Percentiles rank a stretch among this genome's conserved stretches.
These are phyloP conservation scores for Telmatochromis brichardi DNA, from an alignment of 2,113 vertebrate species.

Conservation along the genomic window DNA sequence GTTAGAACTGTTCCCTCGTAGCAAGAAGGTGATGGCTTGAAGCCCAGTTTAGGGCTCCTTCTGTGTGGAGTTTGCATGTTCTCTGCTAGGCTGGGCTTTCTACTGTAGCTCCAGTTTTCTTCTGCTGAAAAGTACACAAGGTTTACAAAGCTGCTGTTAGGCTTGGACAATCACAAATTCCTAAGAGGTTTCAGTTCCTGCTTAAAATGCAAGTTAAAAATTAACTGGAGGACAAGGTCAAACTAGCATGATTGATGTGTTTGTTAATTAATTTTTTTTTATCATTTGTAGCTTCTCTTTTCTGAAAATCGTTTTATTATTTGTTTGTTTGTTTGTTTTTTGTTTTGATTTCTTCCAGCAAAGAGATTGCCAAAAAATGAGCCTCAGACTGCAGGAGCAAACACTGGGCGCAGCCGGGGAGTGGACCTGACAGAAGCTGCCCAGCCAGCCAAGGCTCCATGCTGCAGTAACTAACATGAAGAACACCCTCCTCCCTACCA, in stretches of 20 bases:
- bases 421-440: conserved; percentile 91
- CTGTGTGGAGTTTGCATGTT: background rate
- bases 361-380: conserved; percentile 97
- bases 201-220: background rate
- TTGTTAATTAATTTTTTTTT: background rate
- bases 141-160: background rate
- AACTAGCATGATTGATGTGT: background rate
- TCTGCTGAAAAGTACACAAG: background rate
- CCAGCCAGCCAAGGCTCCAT: conserved; percentile 86
- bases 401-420: conserved; percentile 81
- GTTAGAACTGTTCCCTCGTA: background rate
- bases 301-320: background rate
- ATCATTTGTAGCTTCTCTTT: background rate
- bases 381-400: conserved; percentile 82
- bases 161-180: background rate
- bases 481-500: background rate
- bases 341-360: conserved; percentile 48
- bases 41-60: background rate
- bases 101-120: background rate
- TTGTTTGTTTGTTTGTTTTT: background rate
- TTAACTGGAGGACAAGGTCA: background rate
- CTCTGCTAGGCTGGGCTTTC: background rate
- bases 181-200: background rate
- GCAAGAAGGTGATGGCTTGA: background rate
- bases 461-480: conserved; percentile 88